Base-by-base conservation (phyloP, 2,113 vertebrate species). In the Micronycteris hirsuta region DNA sequence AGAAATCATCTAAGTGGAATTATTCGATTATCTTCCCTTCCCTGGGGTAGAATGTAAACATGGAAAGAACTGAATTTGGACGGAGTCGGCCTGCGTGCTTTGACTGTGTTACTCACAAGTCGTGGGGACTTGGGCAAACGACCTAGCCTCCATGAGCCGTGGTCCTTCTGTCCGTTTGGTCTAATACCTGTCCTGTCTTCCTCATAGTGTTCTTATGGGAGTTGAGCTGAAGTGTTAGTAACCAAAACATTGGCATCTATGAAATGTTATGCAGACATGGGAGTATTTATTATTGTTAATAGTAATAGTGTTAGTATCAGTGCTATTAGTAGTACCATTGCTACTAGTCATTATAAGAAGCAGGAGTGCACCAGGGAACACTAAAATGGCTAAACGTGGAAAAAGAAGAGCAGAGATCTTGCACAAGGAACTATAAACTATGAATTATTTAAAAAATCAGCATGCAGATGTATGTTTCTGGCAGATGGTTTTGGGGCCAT, bases 381-480 rank as follows among this genome's bases (percentile, higher is more conserved):
- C 3, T 16, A 76, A 82, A 92, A 84, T 47, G 41, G 13, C 56
- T 58, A 43, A 74, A 65, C 49, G 13, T 76, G 13, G 74, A 56
- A 77, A 33, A 83, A 45, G 33, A 45, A 54, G 17, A 84, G 41
- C 20, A 41, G 28, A 20, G 28, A 77, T 38, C 9, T 77, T 78
- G 8, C 15, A 84, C 26, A 90, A 85, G 36, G 88, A 67, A 85
- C 26, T 68, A 49, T 4, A 81, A 93, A 91, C 49, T 45, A 67
- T 56, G 67, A 76, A 85, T 89, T 74, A 84, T 70, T 70, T 70
- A 92, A 93, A 74, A 94, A 52, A 54, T 83, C 43, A 95, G 17
- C 36, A 82, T 84, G 47, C 13, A 65, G 68, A 78, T 56, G 16
- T 56, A 52, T 73, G 58, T 70, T 84, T 9, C 56, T 71, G 38